A percentile compares a stretch with the other conserved stretches of the same genome.
Evolutionary conservation across 2,888 invertebrate genomes (phyloP).

Genomic region (Idaea dimidiata): DNA sequence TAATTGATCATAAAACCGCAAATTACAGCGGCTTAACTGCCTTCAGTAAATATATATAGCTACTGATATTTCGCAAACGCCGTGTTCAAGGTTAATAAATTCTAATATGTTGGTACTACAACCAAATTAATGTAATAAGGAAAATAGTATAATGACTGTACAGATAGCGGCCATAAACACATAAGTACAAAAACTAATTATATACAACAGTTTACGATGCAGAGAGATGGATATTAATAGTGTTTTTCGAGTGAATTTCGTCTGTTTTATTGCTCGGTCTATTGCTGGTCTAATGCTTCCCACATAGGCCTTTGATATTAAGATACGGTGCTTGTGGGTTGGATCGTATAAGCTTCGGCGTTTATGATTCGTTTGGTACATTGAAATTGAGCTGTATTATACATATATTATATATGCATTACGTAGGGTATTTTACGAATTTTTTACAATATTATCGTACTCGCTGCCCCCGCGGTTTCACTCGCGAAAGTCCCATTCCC

Average conservation of each 20-base stretch:
- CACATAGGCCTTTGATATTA: not conserved
- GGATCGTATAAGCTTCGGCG: not conserved
- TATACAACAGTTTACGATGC: conserved; percentile 2
- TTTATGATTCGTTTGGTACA: not conserved
- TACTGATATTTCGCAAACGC: conserved; percentile 28
- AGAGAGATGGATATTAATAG: not conserved
- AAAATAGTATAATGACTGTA: conserved; percentile 27
- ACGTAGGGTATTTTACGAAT: too few relatives aligned
- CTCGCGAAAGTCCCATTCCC: too few relatives aligned
- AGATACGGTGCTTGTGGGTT: not conserved
- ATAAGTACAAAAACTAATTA: conserved; percentile 22
- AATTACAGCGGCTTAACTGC: conserved; percentile 20
- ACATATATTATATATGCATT: too few relatives aligned
- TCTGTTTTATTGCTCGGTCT: not conserved
- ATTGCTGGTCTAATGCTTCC: not conserved
- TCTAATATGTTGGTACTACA: conserved; percentile 12
- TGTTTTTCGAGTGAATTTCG: not conserved
- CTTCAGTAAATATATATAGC: conserved; percentile 17
- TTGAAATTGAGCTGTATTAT: not conserved
- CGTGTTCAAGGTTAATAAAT: conserved; percentile 28
- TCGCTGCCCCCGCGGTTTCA: too few relatives aligned
- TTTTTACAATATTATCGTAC: too few relatives aligned
- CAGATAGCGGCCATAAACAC: conserved; percentile 28
- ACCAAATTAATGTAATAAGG: conserved; percentile 30
- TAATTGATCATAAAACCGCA: conserved; percentile 1